Conservation (phyloP, 1,140 invertebrate species). For the Hyposmocoma kahamanoa region DNA sequence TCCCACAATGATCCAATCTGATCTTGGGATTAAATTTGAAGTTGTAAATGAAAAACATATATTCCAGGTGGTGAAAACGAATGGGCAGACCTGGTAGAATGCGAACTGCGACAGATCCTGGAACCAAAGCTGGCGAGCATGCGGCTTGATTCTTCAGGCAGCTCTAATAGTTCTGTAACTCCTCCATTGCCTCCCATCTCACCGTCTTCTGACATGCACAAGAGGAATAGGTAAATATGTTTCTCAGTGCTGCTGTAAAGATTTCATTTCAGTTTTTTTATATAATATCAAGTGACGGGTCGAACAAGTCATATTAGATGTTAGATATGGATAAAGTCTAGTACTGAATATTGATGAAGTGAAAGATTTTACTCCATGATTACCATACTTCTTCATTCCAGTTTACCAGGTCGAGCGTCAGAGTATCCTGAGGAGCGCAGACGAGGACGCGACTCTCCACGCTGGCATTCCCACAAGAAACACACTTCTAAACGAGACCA, state of each 20-base stretch:
- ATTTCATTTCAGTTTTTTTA: too few species aligned
- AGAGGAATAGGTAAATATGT: conserved; percentile 53
- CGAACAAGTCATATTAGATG: too few species aligned
- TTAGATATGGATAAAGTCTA: too few species aligned
- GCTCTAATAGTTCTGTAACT: conserved; percentile 81
- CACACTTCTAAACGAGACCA: conserved; percentile 62
- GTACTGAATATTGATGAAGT: too few species aligned
- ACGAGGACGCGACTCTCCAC: conserved; percentile 52
- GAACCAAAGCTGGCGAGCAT: conserved; percentile 79
- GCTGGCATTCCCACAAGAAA: conserved; percentile 68
- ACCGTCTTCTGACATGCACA: conserved; percentile 69
- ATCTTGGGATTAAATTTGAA: too few species aligned
- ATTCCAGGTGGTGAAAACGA: conserved; percentile 80
- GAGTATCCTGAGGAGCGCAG: conserved; percentile 56
- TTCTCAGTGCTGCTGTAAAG: too few species aligned
- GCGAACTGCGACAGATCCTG: conserved; percentile 84
- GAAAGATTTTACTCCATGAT: too few species aligned
- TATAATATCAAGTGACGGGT: too few species aligned
- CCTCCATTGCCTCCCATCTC: conserved; percentile 85
- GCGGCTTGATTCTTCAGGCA: conserved; percentile 62
- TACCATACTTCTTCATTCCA: conserved; percentile 17
- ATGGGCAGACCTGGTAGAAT: conserved; percentile 89
- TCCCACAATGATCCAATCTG: too few species aligned
- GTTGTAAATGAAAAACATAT: too few species aligned
- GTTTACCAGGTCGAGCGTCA: conserved; percentile 47